Evolutionary conservation across 2,797 vertebrate species (phyloP), one percentile per base, ranked within the genome.

Genomic region (Apodemus agrarius): DNA sequence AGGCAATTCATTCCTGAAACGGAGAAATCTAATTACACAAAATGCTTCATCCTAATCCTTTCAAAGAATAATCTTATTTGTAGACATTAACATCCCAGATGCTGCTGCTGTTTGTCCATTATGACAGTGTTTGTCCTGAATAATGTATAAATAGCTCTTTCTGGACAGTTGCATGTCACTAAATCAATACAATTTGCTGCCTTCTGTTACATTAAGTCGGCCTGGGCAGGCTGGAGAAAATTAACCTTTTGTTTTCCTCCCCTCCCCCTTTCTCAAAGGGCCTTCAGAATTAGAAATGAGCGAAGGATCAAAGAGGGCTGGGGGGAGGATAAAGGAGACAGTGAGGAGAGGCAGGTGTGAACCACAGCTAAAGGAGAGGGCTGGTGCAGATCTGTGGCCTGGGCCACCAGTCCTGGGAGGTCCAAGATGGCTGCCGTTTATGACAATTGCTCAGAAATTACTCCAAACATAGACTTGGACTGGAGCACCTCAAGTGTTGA

Each of bases 11-110:
- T 99, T 99, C 99, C 99, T 98, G 98, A 99, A 99, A 99, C 98
- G 98, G 99, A 99, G 99, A 99, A 99, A 99, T 99, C 99, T 99
- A 99, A 99, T 99, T 99, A 99, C 99, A 99, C 98, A 99, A 99
- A 99, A 99, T 98, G 99, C 99, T 99, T 99, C 99, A 99, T 99
- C 98, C 99, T 99, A 99, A 99, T 99, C 99, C 99, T 99, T 99
- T 99, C 99, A 99, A 98, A 98, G 98, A 99, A 99, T 99, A 99
- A 99, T 99, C 99, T 99, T 99, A 99, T 99, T 99, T 99, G 99
- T 99, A 99, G 98, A 99, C 99, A 99, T 99, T 99, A 99, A 99
- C 99, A 99, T 99, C 99, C 99, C 99, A 99, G 99, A 99, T 99
- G 99, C 99, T 99, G 98, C 99, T 99, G 99, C 99, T 99, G 99